Conservation (phyloP, 2,888 invertebrate species). For the Oxystoma pomonae region DNA sequence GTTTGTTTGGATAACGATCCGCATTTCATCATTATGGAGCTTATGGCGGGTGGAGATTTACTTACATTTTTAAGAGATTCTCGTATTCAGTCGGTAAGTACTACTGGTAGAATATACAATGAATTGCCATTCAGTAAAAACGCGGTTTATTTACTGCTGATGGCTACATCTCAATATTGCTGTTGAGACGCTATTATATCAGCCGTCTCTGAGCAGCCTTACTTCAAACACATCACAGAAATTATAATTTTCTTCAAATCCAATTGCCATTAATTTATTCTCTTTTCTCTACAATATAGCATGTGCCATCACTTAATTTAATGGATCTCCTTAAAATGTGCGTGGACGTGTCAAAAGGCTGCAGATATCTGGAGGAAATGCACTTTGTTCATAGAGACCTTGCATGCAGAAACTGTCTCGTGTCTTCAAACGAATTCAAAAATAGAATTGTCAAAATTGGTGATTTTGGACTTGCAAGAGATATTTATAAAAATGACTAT, state of each 20-base stretch:
- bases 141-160: too few species aligned
- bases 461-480: slow-evolving; percentile 94
- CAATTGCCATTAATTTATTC: too few species aligned
- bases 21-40: slow-evolving; percentile 90
- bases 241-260: too few species aligned
- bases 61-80: slow-evolving; percentile 84
- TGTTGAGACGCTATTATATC: too few species aligned
- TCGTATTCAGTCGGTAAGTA: slow-evolving; percentile 65
- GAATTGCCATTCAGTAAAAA: too few species aligned
- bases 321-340: slow-evolving; percentile 89
- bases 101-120: too few species aligned
- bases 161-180: too few species aligned
- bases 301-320: slow-evolving; percentile 62
- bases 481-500: slow-evolving; percentile 96
- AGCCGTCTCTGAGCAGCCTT: too few species aligned
- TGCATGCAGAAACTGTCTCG: slow-evolving; percentile 93
- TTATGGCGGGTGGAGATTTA: slow-evolving; percentile 97
- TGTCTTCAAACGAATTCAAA: slow-evolving; percentile 65
- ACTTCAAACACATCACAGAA: too few species aligned
- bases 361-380: slow-evolving; percentile 93
- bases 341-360: slow-evolving; percentile 93
- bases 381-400: slow-evolving; percentile 97
- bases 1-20: slow-evolving; percentile 93
- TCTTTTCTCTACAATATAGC: neutral
- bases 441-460: slow-evolving; percentile 90